Percentiles rank a stretch among this genome's conserved stretches.
Conservation (phyloP, 2,888 invertebrate genomes). For the Abrostola tripartita region DNA sequence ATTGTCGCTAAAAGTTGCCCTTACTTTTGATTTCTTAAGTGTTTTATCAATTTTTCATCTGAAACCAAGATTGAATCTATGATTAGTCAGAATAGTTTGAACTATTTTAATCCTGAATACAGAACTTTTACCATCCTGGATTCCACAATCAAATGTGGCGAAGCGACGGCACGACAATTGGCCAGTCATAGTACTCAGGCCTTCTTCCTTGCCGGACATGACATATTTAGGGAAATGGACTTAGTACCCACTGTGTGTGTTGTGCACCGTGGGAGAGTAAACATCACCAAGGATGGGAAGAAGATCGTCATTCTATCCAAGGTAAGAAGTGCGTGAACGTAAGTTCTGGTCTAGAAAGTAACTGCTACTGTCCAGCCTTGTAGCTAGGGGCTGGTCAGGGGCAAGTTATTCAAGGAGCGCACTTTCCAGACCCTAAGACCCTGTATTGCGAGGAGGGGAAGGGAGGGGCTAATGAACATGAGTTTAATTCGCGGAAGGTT, state of each 20-base stretch:
- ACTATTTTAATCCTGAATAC: constrained; percentile 3
- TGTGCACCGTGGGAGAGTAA: constrained; percentile 73
- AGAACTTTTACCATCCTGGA: constrained; percentile 72
- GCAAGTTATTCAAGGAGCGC: too few relatives aligned
- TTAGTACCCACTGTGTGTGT: constrained; percentile 65
- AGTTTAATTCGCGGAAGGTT: too few relatives aligned
- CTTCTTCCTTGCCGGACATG: constrained; percentile 68
- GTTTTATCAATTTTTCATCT: too few relatives aligned
- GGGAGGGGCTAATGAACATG: too few relatives aligned
- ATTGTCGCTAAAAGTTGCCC: too few relatives aligned
- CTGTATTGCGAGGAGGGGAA: too few relatives aligned
- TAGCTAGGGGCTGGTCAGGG: too few relatives aligned
- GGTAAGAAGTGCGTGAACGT: constrained; percentile 50
- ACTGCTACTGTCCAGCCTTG: background rate
- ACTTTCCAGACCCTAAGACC: too few relatives aligned
- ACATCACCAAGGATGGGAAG: constrained; percentile 61
- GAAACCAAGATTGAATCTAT: too few relatives aligned
- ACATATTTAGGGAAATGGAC: constrained; percentile 75
- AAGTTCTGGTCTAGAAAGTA: background rate
- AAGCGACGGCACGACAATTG: constrained; percentile 66
- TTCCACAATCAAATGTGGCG: constrained; percentile 67
- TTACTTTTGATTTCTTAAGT: too few relatives aligned
- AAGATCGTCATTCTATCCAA: constrained; percentile 67
- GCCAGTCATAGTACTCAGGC: constrained; percentile 62
- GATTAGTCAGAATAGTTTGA: too few relatives aligned